These are phyloP conservation scores for Onychomys arenicola DNA, from an alignment of 2,797 vertebrate species.

Conservation along the genomic window DNA sequence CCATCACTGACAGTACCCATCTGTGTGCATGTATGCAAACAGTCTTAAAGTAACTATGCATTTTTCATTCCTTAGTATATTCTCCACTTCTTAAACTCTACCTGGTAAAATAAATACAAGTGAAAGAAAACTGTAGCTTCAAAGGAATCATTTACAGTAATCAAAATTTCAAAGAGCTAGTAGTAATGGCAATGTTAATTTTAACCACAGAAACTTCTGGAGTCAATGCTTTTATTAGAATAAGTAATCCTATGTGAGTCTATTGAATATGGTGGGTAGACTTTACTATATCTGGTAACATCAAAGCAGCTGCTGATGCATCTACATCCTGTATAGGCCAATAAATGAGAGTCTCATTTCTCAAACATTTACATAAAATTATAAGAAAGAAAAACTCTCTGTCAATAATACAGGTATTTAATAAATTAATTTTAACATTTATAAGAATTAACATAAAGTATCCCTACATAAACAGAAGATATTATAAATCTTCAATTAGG, in stretches of 20 bases:
- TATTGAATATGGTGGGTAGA: background rate
- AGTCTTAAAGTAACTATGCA: background rate
- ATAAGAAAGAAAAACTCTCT: background rate
- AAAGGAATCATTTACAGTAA: constrained; percentile 41
- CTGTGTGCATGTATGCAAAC: background rate
- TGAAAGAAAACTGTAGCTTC: background rate
- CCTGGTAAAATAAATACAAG: constrained; percentile 47
- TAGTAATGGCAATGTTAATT: background rate
- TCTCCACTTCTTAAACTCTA: background rate
- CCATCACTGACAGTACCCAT: background rate
- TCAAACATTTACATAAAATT: background rate
- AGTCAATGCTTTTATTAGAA: constrained; percentile 30
- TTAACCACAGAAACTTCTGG: background rate
- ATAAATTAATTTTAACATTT: background rate
- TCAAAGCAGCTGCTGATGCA: background rate
- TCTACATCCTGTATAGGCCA: background rate
- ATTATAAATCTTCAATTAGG: background rate
- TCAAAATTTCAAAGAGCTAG: background rate
- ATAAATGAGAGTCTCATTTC: background rate
- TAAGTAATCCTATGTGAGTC: background rate
- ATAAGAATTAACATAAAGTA: background rate
- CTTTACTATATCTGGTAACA: background rate
- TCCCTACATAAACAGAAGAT: background rate
- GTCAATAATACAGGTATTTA: background rate
- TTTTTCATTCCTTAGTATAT: background rate